These are phyloP conservation scores for Tauraco hartlaubi DNA, from an alignment of 2,797 vertebrate genomes.

Conservation along the genomic window DNA sequence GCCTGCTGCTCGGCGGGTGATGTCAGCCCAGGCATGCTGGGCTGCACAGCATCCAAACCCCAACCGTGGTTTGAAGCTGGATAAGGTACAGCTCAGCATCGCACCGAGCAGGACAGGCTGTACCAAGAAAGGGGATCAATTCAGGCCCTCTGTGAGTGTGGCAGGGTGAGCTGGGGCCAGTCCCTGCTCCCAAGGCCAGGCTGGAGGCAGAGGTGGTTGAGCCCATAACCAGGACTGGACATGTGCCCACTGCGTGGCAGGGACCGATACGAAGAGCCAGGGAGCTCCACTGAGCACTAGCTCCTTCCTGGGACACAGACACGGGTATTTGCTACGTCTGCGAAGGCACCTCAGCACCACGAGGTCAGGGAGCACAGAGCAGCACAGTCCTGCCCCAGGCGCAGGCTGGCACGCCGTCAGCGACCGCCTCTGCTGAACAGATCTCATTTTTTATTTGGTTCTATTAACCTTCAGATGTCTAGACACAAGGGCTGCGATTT, in stretches of 20 bases:
- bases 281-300: background rate
- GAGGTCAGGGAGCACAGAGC: background rate
- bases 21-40: background rate
- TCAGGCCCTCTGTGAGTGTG: fast-evolving
- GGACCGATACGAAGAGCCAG: background rate
- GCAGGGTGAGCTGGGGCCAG: background rate
- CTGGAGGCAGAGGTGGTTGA: background rate
- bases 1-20: background rate
- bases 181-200: background rate
- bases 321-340: background rate
- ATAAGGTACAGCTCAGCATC: fast-evolving
- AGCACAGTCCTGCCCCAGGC: background rate
- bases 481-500: background rate
- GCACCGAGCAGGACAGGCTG: fast-evolving
- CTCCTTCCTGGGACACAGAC: background rate
- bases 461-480: background rate
- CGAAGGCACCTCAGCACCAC: fast-evolving
- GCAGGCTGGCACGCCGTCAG: background rate
- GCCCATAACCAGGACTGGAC: background rate
- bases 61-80: background rate
- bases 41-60: background rate
- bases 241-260: background rate
- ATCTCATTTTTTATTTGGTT: background rate
- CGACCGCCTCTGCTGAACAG: background rate
- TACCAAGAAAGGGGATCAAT: background rate